These are phyloP conservation scores for Helicoverpa zea DNA, from an alignment of 1,140 invertebrate species.

Conservation along the genomic window DNA sequence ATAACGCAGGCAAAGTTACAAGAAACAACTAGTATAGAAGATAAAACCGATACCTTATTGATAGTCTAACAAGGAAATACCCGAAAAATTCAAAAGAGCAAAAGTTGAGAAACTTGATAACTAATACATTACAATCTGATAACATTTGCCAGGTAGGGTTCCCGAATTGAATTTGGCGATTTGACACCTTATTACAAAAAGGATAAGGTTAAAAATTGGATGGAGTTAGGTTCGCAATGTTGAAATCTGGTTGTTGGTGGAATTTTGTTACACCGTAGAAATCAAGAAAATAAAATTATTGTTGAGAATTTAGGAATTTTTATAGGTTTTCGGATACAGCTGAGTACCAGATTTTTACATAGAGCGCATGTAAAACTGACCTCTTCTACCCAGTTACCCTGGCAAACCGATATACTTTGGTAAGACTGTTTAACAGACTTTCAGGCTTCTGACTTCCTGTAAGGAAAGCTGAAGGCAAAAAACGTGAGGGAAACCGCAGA, in stretches of 20 bases:
- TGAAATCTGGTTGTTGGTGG: background rate
- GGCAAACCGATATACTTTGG: no score
- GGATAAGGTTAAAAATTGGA: slow-evolving; percentile 28
- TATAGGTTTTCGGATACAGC: background rate
- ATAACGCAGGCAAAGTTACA: background rate
- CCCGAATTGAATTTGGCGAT: slow-evolving; percentile 23
- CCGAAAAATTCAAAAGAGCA: slow-evolving; percentile 5
- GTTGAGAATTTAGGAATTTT: background rate
- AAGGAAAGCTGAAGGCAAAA: no score
- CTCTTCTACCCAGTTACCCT: no score
- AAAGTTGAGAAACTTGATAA: slow-evolving; percentile 31
- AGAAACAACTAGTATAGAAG: no score
- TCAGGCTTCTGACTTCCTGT: no score
- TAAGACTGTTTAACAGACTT: no score
- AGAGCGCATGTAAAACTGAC: no score
- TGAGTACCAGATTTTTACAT: no score
- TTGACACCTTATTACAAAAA: slow-evolving; percentile 22
- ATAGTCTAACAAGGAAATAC: slow-evolving; percentile 5
- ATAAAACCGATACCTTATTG: slow-evolving; percentile 19
- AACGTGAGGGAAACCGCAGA: no score
- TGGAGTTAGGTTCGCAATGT: background rate
- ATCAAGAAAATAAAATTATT: no score
- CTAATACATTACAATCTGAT: slow-evolving; percentile 44
- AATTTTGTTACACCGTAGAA: slow-evolving; percentile 22
- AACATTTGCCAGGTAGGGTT: slow-evolving; percentile 11